Evolutionary conservation across 2,797 vertebrate species (phyloP).

Genomic region (Prunella strophiata): DNA sequence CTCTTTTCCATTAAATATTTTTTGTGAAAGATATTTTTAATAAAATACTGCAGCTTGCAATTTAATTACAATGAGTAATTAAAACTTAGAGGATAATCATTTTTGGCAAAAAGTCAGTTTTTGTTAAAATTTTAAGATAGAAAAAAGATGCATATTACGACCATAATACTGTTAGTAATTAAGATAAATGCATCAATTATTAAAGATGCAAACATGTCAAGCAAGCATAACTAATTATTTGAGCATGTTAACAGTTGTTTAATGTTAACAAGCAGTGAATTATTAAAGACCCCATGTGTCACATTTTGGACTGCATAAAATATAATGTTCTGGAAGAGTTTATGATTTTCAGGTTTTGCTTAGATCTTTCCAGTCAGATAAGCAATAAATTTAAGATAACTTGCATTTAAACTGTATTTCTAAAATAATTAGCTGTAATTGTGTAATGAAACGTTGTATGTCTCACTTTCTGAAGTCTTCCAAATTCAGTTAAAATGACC

Average conservation of each 20-base stretch:
- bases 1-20: constrained; percentile 82
- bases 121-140: constrained; percentile 87
- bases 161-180: constrained; percentile 99
- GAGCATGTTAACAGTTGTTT: constrained; percentile 99
- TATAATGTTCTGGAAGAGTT: constrained; percentile 81
- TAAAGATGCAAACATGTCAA: constrained; percentile 99
- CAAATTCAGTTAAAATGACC: constrained; percentile 14
- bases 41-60: constrained; percentile 87
- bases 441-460: constrained; percentile 51
- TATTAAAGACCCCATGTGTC: constrained; percentile 93
- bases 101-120: constrained; percentile 90
- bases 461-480: constrained; percentile 45
- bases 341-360: constrained; percentile 79
- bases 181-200: constrained; percentile 99
- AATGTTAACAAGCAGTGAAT: constrained; percentile 99
- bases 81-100: constrained; percentile 96
- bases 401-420: constrained; percentile 77
- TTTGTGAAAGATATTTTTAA: constrained; percentile 80
- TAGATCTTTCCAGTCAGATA: constrained; percentile 76
- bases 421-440: constrained; percentile 75
- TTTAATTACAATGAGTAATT: constrained; percentile 95
- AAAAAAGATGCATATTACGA: constrained; percentile 87
- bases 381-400: constrained; percentile 77
- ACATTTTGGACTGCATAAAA: constrained; percentile 92
- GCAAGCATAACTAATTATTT: constrained; percentile 99